A percentile compares a stretch with the other conserved stretches of the same genome.
Conservation (phyloP, 2,797 vertebrate species). For the Halcyon leucocephala region DNA sequence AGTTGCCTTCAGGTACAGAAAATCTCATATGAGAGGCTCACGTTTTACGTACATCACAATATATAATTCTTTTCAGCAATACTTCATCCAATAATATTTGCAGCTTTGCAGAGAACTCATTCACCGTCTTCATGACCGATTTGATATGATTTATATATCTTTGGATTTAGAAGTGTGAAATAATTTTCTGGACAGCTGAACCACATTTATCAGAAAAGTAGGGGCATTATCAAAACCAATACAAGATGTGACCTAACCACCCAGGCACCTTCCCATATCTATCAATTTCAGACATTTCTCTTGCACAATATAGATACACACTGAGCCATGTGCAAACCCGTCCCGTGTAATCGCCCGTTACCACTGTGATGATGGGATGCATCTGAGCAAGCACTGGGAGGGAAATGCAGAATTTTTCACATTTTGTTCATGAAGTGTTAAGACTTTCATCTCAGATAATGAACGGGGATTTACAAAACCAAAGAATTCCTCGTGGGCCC, state of each 20-base stretch:
- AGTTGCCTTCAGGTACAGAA: not conserved
- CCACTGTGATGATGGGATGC: not conserved
- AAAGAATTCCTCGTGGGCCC: not conserved
- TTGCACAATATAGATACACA: not conserved
- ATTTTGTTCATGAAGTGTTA: not conserved
- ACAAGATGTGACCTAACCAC: not conserved
- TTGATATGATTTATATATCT: not conserved
- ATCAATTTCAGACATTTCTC: conserved; percentile 19
- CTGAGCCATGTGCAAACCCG: not conserved
- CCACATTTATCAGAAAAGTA: not conserved
- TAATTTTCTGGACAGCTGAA: conserved; percentile 34
- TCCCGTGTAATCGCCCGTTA: not conserved
- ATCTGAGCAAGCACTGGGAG: not conserved
- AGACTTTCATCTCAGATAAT: not conserved
- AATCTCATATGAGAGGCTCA: not conserved
- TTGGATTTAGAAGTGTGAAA: not conserved
- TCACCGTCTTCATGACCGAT: not conserved
- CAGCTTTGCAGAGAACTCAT: not conserved
- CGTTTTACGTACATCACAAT: not conserved
- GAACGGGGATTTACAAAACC: not conserved
- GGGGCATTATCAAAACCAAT: not conserved
- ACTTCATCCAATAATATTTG: not conserved
- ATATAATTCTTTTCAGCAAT: not conserved
- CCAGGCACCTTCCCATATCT: not conserved
- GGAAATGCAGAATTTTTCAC: not conserved